A percentile compares a stretch with the other conserved stretches of the same genome.
Evolutionary conservation across 37 sponge, comb jelly and placozoan species (phyloP).

Genomic region (Aplysina aerophoba): DNA sequence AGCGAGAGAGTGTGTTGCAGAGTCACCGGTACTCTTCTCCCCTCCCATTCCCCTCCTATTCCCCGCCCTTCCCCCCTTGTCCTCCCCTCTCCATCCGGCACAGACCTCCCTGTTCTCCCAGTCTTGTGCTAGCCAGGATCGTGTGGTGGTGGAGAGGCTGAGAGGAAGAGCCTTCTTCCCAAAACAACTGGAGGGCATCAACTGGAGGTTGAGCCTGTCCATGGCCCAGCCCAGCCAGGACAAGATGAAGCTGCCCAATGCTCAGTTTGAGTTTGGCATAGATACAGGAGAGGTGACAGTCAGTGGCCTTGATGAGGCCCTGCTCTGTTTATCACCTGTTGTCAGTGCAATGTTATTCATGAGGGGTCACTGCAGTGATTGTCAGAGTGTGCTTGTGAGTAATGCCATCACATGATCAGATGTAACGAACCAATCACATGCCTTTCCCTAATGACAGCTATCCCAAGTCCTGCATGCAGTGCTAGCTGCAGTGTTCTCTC

Average conservation of each 20-base stretch:
- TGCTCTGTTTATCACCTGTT: not conserved
- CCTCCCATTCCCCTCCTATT: too few species aligned
- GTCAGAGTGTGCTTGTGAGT: too few species aligned
- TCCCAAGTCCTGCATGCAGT: too few species aligned
- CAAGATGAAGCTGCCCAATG: constrained; percentile 87
- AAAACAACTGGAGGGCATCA: constrained; percentile 81
- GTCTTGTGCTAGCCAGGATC: constrained; percentile 71
- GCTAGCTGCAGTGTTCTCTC: too few species aligned
- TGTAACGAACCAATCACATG: too few species aligned
- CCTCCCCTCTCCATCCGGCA: not conserved
- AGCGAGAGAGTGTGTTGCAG: too few species aligned
- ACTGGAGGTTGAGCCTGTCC: constrained; percentile 86
- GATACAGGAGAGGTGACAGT: constrained; percentile 52
- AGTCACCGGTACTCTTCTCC: too few species aligned
- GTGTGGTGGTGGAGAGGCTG: constrained; percentile 76
- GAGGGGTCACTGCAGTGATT: too few species aligned
- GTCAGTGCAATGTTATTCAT: too few species aligned
- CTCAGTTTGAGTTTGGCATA: constrained; percentile 76
- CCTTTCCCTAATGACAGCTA: too few species aligned
- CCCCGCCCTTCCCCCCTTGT: too few species aligned
- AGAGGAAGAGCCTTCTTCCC: constrained; percentile 76
- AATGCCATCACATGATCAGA: too few species aligned
- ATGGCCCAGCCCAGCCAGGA: constrained; percentile 74
- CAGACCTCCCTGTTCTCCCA: constrained; percentile 60
- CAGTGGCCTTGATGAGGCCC: not conserved